Evolutionary conservation across 2,797 vertebrate species (phyloP).

Genomic region (Tenualosa thibaudeaui): DNA sequence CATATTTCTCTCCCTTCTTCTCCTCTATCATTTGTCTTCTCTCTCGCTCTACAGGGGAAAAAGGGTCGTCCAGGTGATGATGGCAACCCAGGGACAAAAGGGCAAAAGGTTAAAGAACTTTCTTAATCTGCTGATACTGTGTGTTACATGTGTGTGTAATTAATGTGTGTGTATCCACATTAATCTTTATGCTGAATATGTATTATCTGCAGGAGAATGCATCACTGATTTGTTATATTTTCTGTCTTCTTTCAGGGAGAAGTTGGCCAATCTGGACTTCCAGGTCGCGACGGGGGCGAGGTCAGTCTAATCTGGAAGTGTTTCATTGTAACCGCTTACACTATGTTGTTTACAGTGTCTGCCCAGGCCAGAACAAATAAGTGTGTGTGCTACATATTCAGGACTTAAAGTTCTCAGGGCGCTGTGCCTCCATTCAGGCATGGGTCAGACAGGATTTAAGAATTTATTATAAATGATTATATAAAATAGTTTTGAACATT

Average conservation of each 20-base stretch:
- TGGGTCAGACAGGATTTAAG: too few relatives aligned
- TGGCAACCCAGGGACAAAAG: conserved; percentile 80
- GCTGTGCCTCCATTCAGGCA: too few relatives aligned
- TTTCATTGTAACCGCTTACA: not conserved
- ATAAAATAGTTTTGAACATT: too few relatives aligned
- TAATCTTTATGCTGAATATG: not conserved
- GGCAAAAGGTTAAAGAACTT: conserved; percentile 75
- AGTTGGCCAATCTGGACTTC: not conserved
- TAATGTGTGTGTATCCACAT: too few relatives aligned
- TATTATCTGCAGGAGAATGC: not conserved
- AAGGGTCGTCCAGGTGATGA: conserved; percentile 85
- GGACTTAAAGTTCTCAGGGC: too few relatives aligned
- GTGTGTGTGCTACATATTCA: too few relatives aligned
- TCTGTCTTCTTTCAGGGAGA: not conserved
- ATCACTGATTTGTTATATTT: not conserved
- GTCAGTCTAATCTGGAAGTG: not conserved
- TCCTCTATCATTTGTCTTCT: not conserved
- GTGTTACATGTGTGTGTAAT: too few relatives aligned
- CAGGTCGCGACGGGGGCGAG: not conserved
- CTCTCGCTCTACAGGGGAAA: conserved; percentile 78
- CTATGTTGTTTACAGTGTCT: too few relatives aligned
- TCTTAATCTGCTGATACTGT: not conserved
- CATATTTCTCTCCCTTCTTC: not conserved
- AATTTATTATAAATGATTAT: too few relatives aligned
- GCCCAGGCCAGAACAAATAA: too few relatives aligned